Evolutionary conservation across 2,888 invertebrate species (phyloP).

Genomic region (Ichneumoninae sp.): DNA sequence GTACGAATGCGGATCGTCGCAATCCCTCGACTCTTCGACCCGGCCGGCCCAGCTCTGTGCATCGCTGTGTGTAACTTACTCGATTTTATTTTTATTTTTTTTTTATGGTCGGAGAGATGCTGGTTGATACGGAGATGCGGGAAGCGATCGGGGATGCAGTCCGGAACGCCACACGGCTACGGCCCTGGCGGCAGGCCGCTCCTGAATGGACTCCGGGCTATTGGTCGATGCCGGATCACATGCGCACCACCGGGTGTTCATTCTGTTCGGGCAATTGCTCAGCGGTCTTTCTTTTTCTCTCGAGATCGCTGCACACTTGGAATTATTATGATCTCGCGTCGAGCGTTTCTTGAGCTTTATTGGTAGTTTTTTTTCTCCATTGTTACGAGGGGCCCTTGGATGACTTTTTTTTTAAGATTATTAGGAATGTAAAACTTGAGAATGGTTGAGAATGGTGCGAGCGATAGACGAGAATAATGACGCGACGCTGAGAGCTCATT

Average conservation of each 20-base stretch:
- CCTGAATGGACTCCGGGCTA: constrained; percentile 73
- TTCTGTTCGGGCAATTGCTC: constrained; percentile 72
- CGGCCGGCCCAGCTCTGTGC: background rate
- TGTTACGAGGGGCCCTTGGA: background rate
- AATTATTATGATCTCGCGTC: constrained; percentile 34
- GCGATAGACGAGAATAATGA: background rate
- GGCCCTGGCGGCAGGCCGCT: constrained; percentile 65
- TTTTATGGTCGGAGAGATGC: background rate
- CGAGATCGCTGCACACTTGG: constrained; percentile 55
- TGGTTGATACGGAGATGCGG: constrained; percentile 8
- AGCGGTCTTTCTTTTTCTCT: constrained; percentile 27
- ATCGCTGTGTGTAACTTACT: background rate
- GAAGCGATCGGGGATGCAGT: background rate
- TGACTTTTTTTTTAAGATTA: constrained; percentile 21
- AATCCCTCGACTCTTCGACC: constrained; percentile 1
- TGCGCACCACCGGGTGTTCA: constrained; percentile 72
- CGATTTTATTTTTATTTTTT: background rate
- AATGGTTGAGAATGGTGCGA: background rate
- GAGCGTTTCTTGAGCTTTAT: background rate
- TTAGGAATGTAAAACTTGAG: background rate
- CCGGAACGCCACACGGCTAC: constrained; percentile 37
- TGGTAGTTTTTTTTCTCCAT: background rate
- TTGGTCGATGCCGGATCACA: constrained; percentile 73
- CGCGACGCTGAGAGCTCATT: background rate
- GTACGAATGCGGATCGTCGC: background rate